These are phyloP conservation scores for Dolichallabes microphthalmus DNA, from an alignment of 2,113 vertebrate genomes.

Conservation along the genomic window DNA sequence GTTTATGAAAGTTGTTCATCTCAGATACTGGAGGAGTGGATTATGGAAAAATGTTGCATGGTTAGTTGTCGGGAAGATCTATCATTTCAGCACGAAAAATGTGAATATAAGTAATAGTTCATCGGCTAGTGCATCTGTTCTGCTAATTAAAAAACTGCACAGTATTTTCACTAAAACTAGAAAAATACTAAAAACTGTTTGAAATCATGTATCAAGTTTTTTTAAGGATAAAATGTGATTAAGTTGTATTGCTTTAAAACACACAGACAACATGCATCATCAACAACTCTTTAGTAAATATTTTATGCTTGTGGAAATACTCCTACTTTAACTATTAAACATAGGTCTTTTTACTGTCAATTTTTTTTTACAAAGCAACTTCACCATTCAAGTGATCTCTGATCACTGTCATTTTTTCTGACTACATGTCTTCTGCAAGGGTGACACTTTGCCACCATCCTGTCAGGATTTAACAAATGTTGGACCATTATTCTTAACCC, in stretches of 20 bases:
- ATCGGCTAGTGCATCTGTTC: not conserved
- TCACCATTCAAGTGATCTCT: no score
- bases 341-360: no score
- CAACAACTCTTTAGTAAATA: not conserved
- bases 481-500: no score
- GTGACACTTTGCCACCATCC: no score
- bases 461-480: no score
- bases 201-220: no score
- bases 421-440: no score
- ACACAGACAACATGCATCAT: not conserved
- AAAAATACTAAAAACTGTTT: not conserved
- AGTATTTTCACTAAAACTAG: not conserved
- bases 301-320: not conserved
- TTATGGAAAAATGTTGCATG: slow-evolving; percentile 39
- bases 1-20: slow-evolving; percentile 48
- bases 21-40: slow-evolving; percentile 13
- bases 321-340: no score
- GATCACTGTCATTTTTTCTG: no score
- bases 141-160: not conserved
- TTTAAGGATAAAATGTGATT: not conserved
- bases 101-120: not conserved
- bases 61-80: slow-evolving; percentile 27
- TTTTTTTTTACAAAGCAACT: no score
- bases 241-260: not conserved
- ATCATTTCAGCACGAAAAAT: not conserved